Evolutionary conservation across 92 coral and sea anemone genomes (phyloP), one percentile per base, ranked within the genome.

Genomic region (Virgularia gustaviana): DNA sequence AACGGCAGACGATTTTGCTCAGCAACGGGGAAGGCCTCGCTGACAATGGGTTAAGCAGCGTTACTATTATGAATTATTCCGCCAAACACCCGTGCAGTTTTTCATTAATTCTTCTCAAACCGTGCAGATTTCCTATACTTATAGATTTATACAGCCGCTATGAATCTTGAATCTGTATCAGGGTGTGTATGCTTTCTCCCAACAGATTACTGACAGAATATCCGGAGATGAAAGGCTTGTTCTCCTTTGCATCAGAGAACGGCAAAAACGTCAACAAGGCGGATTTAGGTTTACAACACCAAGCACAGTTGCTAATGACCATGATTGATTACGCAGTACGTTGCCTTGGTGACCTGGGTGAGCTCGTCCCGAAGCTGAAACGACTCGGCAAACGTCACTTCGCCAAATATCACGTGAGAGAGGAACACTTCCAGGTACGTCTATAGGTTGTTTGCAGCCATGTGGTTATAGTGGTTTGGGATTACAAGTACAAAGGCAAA

Each of bases 311-410:
- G 28, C 75, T 68, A 29, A 68, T 68, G 75, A 30, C 75, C 10
- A 68, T 68, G 75, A 68, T 68, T 68, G 75, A 68, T 27, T 68
- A 49, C 49, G 75, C 75, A 42, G 24, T 49, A 0, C 44, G 75
- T 68, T 51, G 31, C 36, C 75, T 68, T 68, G 75, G 61, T 20
- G 55, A 68, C 32, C 30, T 68, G 30, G 5, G 24, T 1, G 45
- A 68, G 15, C 61, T 68, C 6, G 49, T 68, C 12, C 75, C 75
- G n/a, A 68, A 68, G 9, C 45, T 68, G 54, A 68, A 68, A 34
- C 53, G 27, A 0, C 55, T 68, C 22, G 75, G 75, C 16, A 30
- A 68, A 25, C 49, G 61, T 30, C 75, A 68, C 36, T 68, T 68
- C 36, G 33, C 35, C 1, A 68, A 51, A 68, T 49, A 68, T 68